These are phyloP conservation scores for Sebastes nivosus DNA, from an alignment of 2,797 vertebrate species.

Conservation along the genomic window DNA sequence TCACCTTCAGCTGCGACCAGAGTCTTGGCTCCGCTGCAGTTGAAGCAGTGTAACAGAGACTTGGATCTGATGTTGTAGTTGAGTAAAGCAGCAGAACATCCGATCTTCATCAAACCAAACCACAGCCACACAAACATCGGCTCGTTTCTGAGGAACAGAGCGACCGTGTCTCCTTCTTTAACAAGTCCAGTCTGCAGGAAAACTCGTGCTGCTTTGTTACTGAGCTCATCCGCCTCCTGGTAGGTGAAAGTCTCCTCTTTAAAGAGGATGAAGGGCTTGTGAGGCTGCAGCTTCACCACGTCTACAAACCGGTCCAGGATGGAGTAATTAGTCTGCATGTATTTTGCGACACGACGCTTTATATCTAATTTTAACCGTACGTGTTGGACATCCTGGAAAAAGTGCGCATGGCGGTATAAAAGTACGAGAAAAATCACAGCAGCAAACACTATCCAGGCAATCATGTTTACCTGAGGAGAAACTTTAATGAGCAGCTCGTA, in stretches of 20 bases:
- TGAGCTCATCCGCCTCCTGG: slow-evolving; percentile 77
- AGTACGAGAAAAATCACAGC: neutral
- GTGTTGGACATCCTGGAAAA: slow-evolving; percentile 49
- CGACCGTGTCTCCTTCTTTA: slow-evolving; percentile 79
- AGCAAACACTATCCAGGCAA: neutral
- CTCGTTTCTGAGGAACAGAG: slow-evolving; percentile 81
- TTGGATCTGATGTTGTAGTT: slow-evolving; percentile 82
- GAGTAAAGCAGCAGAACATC: slow-evolving; percentile 83
- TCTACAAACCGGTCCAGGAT: slow-evolving; percentile 74
- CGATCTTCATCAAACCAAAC: slow-evolving; percentile 84
- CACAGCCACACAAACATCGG: slow-evolving; percentile 83
- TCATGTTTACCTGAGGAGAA: slow-evolving; percentile 7
- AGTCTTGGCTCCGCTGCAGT: slow-evolving; percentile 75
- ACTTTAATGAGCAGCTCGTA: neutral
- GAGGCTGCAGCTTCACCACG: slow-evolving; percentile 60
- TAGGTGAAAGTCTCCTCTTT: slow-evolving; percentile 74
- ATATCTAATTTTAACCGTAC: rapidly evolving
- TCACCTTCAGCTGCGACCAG: slow-evolving; percentile 77
- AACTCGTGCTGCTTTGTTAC: slow-evolving; percentile 79
- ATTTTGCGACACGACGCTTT: rapidly evolving
- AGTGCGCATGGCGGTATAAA: slow-evolving; percentile 23
- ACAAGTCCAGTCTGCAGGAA: slow-evolving; percentile 70
- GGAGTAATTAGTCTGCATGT: slow-evolving; percentile 45
- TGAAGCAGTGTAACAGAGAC: slow-evolving; percentile 84
- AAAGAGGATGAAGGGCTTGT: slow-evolving; percentile 79